Base-by-base conservation (phyloP, 2,888 invertebrate species). In the Steromphala cineraria region DNA sequence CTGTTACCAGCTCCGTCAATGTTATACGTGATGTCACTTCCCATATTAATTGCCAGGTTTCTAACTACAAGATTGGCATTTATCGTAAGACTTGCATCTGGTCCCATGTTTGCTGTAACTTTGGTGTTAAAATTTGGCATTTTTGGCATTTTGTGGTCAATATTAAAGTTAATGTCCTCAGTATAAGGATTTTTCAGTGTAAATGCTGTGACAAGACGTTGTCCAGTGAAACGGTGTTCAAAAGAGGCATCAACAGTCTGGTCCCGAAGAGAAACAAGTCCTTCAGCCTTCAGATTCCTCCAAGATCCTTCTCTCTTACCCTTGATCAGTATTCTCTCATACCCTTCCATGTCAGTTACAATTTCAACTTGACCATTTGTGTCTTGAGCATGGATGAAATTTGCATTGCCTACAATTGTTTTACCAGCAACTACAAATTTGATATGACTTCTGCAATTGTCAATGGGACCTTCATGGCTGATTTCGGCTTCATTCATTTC, bases 381-480 rank as follows among this genome's bases (percentile, higher is more conserved):
- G 21, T 19, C 19, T n/a, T 24, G 19, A 13, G 24, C 75, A 75
- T 75, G 24, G 17, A 53, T 75, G 15, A 53, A n/a, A 24, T 21
- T 53, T 3, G 75, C 21, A 28, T 75, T 28, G 19, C 15, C 24
- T 19, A 67, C 31, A 19, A 75, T 76, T 10, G 80, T 31, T 21
- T 62, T 40, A 19, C 53, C 79, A 4, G 83, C 71, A 28, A 71
- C 28, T 13, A 76, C 67, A n/a, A 88, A 13, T 28, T 88, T 84
- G 4, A 82, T 83, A 40, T 86, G 85, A 56, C 87, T 86, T 17
- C 81, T 85, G 80, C 91, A 89, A 53, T 85, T 84, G 36, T 75
- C 80, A 17, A 79, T 21, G 13, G 81, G 82, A n/a, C 87, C 89
- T n/a, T 83, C 83, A 53, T 91, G 90, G 24, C 83, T 78, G 74